Percentiles rank a stretch among this genome's conserved stretches.
Conservation (phyloP, 2,113 vertebrate genomes). For the Platichthys stellatus region DNA sequence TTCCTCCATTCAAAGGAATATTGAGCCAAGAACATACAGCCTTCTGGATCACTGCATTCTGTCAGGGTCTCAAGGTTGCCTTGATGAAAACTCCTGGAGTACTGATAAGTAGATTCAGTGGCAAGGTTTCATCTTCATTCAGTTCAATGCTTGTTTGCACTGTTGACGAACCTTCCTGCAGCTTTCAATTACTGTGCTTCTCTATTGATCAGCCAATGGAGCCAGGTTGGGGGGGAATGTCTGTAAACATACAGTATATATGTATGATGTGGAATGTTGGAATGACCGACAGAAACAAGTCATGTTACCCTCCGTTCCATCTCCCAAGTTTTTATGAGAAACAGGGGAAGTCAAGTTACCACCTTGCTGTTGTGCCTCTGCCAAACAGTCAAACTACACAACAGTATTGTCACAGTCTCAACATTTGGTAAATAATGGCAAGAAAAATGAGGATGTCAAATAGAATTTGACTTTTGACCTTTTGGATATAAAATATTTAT, state of each 20-base stretch:
- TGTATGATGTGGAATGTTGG: neutral
- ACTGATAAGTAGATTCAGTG: neutral
- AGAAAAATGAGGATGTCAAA: neutral
- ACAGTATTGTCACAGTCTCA: neutral
- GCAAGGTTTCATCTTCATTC: conserved; percentile 26
- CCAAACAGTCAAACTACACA: too few relatives aligned
- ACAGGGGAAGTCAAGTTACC: too few relatives aligned
- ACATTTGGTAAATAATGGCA: neutral
- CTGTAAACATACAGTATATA: neutral
- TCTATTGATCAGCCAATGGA: neutral
- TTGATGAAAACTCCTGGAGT: conserved; percentile 22
- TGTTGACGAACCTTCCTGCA: neutral
- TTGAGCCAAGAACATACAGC: neutral
- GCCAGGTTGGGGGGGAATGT: neutral
- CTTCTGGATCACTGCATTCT: conserved; percentile 25
- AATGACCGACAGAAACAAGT: too few relatives aligned
- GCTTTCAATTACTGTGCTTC: neutral
- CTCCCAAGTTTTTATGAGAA: too few relatives aligned
- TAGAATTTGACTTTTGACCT: neutral
- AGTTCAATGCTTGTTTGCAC: conserved; percentile 15
- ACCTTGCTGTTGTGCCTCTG: too few relatives aligned
- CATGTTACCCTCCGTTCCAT: too few relatives aligned
- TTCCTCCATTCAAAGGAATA: conserved; percentile 28
- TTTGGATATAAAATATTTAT: neutral
- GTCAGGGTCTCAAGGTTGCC: conserved; percentile 39